Conservation (phyloP, 2,888 invertebrate species). For the Calameuta idolon region DNA sequence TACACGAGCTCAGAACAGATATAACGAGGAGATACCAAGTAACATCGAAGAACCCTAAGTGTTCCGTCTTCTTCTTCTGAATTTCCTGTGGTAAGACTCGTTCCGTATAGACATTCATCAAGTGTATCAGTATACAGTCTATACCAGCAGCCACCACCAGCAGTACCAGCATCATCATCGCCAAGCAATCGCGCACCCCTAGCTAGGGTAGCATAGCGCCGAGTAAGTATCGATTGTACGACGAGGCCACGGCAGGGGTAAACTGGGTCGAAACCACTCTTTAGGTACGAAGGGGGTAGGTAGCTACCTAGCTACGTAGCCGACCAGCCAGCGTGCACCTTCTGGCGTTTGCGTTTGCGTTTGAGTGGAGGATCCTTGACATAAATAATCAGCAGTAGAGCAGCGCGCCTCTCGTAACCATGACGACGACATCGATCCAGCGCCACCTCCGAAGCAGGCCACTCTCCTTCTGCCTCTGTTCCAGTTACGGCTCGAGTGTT, state of each 20-base stretch:
- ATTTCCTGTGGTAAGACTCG: neutral
- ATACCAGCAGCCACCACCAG: neutral
- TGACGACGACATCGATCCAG: constrained; percentile 49
- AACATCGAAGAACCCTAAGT: neutral
- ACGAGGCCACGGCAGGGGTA: constrained; percentile 54
- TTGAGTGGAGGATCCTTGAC: constrained; percentile 57
- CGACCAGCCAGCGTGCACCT: constrained; percentile 28
- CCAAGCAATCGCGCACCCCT: constrained; percentile 4
- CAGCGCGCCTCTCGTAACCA: constrained; percentile 46
- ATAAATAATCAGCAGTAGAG: constrained; percentile 64
- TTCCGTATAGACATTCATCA: neutral
- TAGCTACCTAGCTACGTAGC: constrained; percentile 22
- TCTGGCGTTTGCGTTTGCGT: constrained; percentile 39
- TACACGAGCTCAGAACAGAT: neutral
- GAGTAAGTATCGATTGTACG: constrained; percentile 56
- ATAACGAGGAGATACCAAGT: neutral
- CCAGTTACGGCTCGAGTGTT: neutral
- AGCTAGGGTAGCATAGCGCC: neutral
- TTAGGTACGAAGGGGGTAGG: constrained; percentile 11
- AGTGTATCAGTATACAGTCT: neutral
- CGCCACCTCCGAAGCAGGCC: constrained; percentile 20
- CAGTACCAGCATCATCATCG: neutral
- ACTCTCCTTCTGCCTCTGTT: constrained; percentile 4
- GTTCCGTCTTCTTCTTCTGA: neutral
- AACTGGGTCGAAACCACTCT: constrained; percentile 61